Conservation (phyloP, 1,140 invertebrate species). For the Heterodera schachtii region DNA sequence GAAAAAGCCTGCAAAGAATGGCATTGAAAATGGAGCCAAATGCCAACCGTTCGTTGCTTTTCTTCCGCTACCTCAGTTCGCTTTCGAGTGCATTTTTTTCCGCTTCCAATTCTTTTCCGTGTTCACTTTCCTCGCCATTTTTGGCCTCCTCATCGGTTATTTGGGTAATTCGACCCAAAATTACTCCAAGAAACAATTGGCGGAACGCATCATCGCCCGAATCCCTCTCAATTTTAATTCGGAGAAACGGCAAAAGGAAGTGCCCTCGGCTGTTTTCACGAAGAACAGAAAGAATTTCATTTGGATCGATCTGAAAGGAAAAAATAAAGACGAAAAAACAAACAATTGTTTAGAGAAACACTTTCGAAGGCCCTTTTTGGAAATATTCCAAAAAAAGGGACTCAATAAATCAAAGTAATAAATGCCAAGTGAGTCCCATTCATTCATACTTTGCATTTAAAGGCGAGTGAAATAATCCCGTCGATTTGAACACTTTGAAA, state of each 20-base stretch:
- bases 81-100: constrained; percentile 27
- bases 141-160: constrained; percentile 14
- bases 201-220: constrained; percentile 24
- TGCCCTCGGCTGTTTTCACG: constrained; percentile 36
- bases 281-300: constrained; percentile 31
- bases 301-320: constrained; percentile 38
- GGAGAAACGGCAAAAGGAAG: constrained; percentile 41
- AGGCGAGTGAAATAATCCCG: constrained; percentile 46
- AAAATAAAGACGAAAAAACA: neutral
- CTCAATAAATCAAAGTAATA: too few species aligned
- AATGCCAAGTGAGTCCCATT: neutral
- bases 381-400: too few species aligned
- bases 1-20: constrained; percentile 39
- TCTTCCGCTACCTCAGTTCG: constrained; percentile 15
- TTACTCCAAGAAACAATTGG: constrained; percentile 46
- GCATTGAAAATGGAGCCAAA: neutral
- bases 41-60: neutral
- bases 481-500: constrained; percentile 28
- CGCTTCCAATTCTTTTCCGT: constrained; percentile 10
- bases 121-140: constrained; percentile 16
- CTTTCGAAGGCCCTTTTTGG: too few species aligned
- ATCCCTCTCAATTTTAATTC: constrained; percentile 41
- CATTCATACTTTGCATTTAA: constrained; percentile 42
- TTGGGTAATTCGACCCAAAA: constrained; percentile 41
- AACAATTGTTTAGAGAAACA: too few species aligned